Base-by-base conservation (phyloP, 2,797 vertebrate species). In the Oceanodroma leucorhoa region DNA sequence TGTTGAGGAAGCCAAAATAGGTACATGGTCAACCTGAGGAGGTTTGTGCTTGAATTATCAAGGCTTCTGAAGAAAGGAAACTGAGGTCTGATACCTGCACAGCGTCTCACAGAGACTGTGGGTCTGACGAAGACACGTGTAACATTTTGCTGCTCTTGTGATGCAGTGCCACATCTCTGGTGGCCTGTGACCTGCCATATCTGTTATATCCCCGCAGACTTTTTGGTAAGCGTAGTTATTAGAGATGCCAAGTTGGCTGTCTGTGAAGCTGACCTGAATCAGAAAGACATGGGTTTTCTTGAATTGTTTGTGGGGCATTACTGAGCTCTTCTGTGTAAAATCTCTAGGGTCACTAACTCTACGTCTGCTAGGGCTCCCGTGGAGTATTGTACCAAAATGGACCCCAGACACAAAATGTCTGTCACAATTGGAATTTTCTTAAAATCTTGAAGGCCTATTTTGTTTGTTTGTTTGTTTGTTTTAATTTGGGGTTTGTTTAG, bases 1-100 rank as follows among this genome's bases (percentile, higher is more conserved):
- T 65, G 5, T 40, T 60, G 57, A 54, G 14, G 81, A 89, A 36
- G 58, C 24, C n/a, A 72, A 57, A 89, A 86, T 45, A 86, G 38
- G 6, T 86, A 27, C 43, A 40, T 66, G 22, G 23, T 78, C 55
- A 90, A 29, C 21, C 27, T 12, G 2, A 64, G n/a, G 55, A 60
- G n/a, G 10, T 82, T 87, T 81, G 17, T 80, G 7, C 53, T 69
- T 89, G 34, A 32, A 27, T 89, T 90, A 30, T 29, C 11, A 50
- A 89, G 36, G 36, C 45, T 87, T 72, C 57, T 84, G 46, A 75
- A 90, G 70, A 79, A 60, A 83, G 36, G 5, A 82, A 67, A 40
- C 38, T 78, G 50, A 53, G 19, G 23, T 53, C 41, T 90, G 26
- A 18, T 46, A 78, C 29, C 40, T 85, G 29, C 53, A 41, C 32